Conservation (phyloP, 1,140 invertebrate genomes). For the Camponotus pennsylvanicus region DNA sequence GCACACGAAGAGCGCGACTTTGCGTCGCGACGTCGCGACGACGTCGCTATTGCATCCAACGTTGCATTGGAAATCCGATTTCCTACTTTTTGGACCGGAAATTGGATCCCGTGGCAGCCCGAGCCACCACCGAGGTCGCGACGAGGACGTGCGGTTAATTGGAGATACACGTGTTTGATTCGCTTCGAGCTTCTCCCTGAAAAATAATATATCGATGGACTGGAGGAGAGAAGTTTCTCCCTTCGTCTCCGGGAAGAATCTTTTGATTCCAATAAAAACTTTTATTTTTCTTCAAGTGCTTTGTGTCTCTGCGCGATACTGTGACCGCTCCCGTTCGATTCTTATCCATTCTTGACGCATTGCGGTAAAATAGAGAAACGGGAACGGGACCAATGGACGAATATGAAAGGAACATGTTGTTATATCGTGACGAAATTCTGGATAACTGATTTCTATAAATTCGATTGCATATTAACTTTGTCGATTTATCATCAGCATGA, state of each 20-base stretch:
- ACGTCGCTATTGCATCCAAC: neutral
- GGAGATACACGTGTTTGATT: slow-evolving; percentile 9
- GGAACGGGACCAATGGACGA: neutral
- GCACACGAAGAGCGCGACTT: slow-evolving; percentile 42
- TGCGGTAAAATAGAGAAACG: slow-evolving; percentile 11
- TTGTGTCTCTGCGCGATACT: neutral
- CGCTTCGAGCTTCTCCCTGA: neutral
- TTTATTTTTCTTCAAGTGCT: neutral
- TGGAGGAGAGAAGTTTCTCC: neutral
- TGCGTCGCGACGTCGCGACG: slow-evolving; percentile 30
- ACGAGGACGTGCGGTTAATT: slow-evolving; percentile 28
- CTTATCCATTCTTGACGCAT: slow-evolving; percentile 15
- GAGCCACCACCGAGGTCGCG: neutral
- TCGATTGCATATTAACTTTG: neutral
- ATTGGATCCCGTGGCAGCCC: slow-evolving; percentile 17
- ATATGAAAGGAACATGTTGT: neutral
- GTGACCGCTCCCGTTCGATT: neutral
- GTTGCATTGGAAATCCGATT: slow-evolving; percentile 30
- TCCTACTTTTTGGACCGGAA: slow-evolving; percentile 21
- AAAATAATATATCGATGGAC: neutral
- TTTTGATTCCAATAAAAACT: neutral
- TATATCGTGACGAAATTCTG: neutral
- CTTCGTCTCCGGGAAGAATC: neutral
- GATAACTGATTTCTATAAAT: neutral
- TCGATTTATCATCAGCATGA: neutral